These are phyloP conservation scores for Cassiopea andromeda DNA, from an alignment of 30 jellyfish, hydroid and myxozoan species.

Conservation along the genomic window DNA sequence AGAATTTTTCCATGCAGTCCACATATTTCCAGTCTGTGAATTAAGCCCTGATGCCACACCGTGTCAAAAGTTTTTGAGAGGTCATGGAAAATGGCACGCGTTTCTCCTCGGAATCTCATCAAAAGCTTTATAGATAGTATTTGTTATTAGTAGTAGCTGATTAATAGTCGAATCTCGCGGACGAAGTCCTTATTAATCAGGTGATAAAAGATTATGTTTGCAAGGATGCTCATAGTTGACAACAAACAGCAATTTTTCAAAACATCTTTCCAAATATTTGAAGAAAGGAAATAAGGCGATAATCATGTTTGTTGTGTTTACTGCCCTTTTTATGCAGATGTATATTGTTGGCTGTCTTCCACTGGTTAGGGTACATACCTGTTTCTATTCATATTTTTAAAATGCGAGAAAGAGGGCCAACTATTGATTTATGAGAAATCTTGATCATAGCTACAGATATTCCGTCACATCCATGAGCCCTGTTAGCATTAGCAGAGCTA, in stretches of 20 bases:
- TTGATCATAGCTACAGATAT: conserved; percentile 51
- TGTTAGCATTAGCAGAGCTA: conserved; percentile 51
- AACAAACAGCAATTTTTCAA: conserved; percentile 51
- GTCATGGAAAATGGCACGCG: conserved; percentile 61
- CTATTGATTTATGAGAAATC: conserved; percentile 27
- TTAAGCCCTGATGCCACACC: conserved; percentile 62
- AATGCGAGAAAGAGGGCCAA: conserved; percentile 43
- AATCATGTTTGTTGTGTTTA: conserved; percentile 45
- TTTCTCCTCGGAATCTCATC: conserved; percentile 48
- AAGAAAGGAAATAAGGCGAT: conserved; percentile 53
- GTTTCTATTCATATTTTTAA: conserved; percentile 55
- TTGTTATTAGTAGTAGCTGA: conserved; percentile 50
- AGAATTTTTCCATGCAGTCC: conserved; percentile 47
- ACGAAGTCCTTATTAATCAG: conserved; percentile 61
- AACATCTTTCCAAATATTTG: conserved; percentile 40
- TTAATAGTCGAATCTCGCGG: conserved; percentile 52
- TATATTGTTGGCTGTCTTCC: conserved; percentile 55
- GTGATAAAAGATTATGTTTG: conserved; percentile 28
- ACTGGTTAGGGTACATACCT: conserved; percentile 55
- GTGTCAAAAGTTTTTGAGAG: conserved; percentile 67
- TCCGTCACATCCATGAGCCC: conserved; percentile 58
- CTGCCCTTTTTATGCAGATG: conserved; percentile 70
- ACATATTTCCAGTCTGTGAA: conserved; percentile 35
- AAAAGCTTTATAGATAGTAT: conserved; percentile 43
- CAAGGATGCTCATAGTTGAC: conserved; percentile 65